A percentile compares a stretch with the other conserved stretches of the same genome.
These are phyloP conservation scores for Gymnoscopelus microlampas DNA, from an alignment of 2,797 vertebrate genomes.

Conservation along the genomic window DNA sequence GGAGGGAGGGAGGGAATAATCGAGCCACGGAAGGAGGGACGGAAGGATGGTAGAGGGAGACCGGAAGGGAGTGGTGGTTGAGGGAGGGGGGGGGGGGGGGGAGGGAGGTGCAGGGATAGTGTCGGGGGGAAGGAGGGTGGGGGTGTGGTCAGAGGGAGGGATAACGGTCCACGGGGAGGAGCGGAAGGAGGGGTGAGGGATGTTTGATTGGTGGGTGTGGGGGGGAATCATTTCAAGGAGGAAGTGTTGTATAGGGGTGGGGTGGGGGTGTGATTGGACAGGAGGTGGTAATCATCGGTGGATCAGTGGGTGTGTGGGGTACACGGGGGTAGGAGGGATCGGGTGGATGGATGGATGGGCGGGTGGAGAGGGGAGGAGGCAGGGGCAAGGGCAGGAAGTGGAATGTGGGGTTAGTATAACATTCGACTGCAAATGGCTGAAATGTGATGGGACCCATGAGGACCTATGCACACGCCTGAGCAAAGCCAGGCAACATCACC, in stretches of 20 bases:
- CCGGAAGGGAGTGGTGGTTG: background rate
- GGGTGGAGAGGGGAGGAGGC: conserved; percentile 36
- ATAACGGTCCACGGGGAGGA: background rate
- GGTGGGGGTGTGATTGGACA: background rate
- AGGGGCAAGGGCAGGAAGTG: conserved; percentile 38
- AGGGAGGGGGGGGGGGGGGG: background rate
- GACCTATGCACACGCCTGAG: conserved; percentile 32
- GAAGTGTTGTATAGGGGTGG: conserved; percentile 45
- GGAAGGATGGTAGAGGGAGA: conserved; percentile 13
- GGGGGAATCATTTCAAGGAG: conserved; percentile 1
- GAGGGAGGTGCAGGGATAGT: background rate
- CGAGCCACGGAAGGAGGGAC: conserved; percentile 2
- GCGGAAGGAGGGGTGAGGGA: background rate
- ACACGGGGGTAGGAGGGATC: background rate
- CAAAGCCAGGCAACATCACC: background rate
- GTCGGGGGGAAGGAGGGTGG: conserved; percentile 28
- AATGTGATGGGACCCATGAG: conserved; percentile 68
- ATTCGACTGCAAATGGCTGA: conserved; percentile 62
- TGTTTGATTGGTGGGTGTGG: conserved; percentile 51
- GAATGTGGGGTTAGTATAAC: conserved; percentile 71
- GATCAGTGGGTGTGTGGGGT: conserved; percentile 6
- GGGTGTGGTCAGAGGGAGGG: background rate
- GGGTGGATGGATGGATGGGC: conserved; percentile 12
- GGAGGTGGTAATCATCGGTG: background rate
- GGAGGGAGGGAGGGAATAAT: background rate